Evolutionary conservation across 2,113 vertebrate genomes (phyloP).

Genomic region (Phylloscopus trochiloides): DNA sequence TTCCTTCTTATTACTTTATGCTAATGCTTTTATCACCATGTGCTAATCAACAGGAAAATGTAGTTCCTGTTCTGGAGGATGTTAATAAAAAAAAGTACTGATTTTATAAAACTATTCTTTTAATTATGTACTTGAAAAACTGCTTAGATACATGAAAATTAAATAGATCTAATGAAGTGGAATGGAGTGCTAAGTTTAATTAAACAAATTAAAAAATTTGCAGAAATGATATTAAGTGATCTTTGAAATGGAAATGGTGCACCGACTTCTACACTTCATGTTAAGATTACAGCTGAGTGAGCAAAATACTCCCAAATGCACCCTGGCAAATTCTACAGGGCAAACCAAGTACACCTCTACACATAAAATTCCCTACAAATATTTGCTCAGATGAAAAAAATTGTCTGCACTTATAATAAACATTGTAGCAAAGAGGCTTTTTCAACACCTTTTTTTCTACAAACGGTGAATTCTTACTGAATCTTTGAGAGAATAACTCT

Average conservation of each 20-base stretch:
- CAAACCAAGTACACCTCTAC: not conserved
- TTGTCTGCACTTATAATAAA: not conserved
- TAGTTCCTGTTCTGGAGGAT: conserved; percentile 11
- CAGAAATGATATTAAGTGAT: conserved; percentile 44
- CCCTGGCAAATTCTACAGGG: not conserved
- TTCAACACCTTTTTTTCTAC: not conserved
- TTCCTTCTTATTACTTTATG: conserved; percentile 2
- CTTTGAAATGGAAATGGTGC: conserved; percentile 64
- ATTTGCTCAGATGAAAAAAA: not conserved
- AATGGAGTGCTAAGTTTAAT: conserved; percentile 65
- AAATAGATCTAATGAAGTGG: conserved; percentile 61
- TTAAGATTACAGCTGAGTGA: conserved; percentile 11
- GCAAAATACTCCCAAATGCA: conserved; percentile 8
- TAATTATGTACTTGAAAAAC: conserved; percentile 52
- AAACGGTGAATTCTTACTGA: not conserved
- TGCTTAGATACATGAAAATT: conserved; percentile 56
- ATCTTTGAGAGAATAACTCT: not conserved
- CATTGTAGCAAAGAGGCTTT: not conserved
- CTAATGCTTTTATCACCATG: not conserved
- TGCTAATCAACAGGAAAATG: conserved; percentile 36
- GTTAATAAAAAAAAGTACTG: conserved; percentile 9
- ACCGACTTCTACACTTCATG: not conserved
- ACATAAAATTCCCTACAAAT: not conserved
- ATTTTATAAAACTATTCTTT: conserved; percentile 58
- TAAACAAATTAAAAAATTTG: conserved; percentile 62